Evolutionary conservation across 2,113 vertebrate genomes (phyloP).

Genomic region (Amblyopsis rosae): DNA sequence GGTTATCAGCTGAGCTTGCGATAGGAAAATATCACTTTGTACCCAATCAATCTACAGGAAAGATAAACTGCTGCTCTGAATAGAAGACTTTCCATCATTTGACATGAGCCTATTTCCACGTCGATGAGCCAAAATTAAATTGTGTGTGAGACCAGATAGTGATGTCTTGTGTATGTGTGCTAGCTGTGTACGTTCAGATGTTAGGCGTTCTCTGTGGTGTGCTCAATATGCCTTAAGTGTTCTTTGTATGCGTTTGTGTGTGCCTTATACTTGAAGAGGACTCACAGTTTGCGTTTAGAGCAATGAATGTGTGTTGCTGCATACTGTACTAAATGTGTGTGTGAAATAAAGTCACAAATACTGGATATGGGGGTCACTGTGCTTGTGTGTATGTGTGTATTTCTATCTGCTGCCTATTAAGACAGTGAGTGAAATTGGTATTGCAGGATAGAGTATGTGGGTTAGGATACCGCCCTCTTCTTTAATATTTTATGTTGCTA

Average conservation of each 20-base stretch:
- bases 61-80: constrained; percentile 17
- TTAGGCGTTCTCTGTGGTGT: background rate
- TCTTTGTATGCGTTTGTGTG: too few relatives aligned
- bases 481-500: constrained; percentile 60
- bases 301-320: background rate
- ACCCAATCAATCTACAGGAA: constrained; percentile 36
- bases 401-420: constrained; percentile 15
- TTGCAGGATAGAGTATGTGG: constrained; percentile 50
- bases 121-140: constrained; percentile 3
- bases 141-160: background rate
- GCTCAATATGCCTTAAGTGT: background rate
- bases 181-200: too few relatives aligned
- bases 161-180: background rate
- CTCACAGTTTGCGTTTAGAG: background rate
- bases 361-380: background rate
- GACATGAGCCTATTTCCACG: background rate
- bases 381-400: constrained; percentile 1
- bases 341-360: background rate
- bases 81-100: constrained; percentile 4
- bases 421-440: constrained; percentile 21
- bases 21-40: constrained; percentile 38
- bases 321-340: background rate
- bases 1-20: constrained; percentile 39
- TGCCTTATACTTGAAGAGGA: too few relatives aligned
- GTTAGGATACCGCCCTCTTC: constrained; percentile 53